Base-by-base conservation (phyloP, 2,113 vertebrate species). In the Melanerpes formicivorus region DNA sequence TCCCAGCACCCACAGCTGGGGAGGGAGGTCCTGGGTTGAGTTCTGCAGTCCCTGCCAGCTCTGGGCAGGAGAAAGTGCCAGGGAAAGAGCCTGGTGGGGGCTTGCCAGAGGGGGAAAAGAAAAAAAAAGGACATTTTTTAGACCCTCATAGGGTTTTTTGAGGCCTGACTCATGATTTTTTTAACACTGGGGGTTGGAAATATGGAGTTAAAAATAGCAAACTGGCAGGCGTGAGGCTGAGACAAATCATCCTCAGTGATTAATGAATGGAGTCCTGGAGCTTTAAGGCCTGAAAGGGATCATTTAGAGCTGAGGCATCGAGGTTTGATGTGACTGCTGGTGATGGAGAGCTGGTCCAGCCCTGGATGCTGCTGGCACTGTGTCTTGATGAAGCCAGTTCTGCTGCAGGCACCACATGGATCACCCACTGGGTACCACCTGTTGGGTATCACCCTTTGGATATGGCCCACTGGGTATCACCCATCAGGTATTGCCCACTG, bases 181-280 rank as follows among this genome's bases (percentile, higher is more conserved):
- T 91, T 54, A 90, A 54, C 1, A 14, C 55, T 0, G n/a, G 42
- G 81, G 16, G 46, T 40, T 87, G 82, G 93, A 87, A 93, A 79
- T 40, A 32, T 8, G 9, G 74, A 92, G 84, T 84, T 93, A 95
- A 96, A 95, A 95, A 92, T 85, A 96, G 94, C 63, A 14, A 55
- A 14, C 1, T 58, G 81, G 74, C 93, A 44, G 58, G 88, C 42
- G 1, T 11, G 3, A 34, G 89, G 87, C 93, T 73, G 94, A 93
- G 93, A 70, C 2, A 5, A 87, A 83, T 87, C 19, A 0, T 89
- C 16, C n/a, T 82, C 80, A 37, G 94, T 82, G 50, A 92, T 92
- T 95, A 87, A 95, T 93, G 32, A 80, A 88, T 77, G 11, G 90
- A 92, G 86, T 26, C 80, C 6, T 34, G 65, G 90, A 32, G 58